These are phyloP conservation scores for Synaphobranchus kaupii DNA, from an alignment of 2,797 vertebrate species.

Conservation along the genomic window DNA sequence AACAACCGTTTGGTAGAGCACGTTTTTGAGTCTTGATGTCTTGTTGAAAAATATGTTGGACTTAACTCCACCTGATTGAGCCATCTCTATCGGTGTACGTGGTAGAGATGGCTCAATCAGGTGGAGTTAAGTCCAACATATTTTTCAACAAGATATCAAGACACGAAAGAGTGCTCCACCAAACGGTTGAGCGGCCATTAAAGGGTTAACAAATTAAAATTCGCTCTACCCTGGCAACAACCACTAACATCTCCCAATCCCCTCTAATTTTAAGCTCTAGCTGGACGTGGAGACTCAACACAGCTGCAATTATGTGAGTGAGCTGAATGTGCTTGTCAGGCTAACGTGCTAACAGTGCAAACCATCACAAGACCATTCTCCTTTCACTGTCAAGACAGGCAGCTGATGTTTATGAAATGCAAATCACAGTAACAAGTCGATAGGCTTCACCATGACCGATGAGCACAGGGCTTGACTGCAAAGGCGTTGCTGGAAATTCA, in stretches of 20 bases:
- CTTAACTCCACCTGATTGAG: no score
- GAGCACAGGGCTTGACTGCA: not conserved
- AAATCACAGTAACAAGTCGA: not conserved
- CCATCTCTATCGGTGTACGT: no score
- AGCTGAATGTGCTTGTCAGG: not conserved
- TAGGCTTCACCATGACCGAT: not conserved
- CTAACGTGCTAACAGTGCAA: not conserved
- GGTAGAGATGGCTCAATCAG: no score
- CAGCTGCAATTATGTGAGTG: not conserved
- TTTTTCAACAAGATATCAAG: no score
- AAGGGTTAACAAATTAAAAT: no score
- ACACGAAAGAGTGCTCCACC: no score
- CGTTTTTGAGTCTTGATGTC: no score
- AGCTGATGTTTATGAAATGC: not conserved
- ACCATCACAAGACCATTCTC: not conserved
- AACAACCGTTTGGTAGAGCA: no score
- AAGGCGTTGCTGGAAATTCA: constrained; percentile 20
- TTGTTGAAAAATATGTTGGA: no score
- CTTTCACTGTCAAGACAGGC: not conserved
- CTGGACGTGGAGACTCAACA: not conserved
- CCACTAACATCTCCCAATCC: not conserved
- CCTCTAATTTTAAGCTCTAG: not conserved
- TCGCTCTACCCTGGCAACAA: not conserved
- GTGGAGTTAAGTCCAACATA: no score
- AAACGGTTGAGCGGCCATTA: no score